phyloP scores from a whole-genome alignment of 2,888 invertebrate genomes.

The Ectemnius cavifrons region DNA sequence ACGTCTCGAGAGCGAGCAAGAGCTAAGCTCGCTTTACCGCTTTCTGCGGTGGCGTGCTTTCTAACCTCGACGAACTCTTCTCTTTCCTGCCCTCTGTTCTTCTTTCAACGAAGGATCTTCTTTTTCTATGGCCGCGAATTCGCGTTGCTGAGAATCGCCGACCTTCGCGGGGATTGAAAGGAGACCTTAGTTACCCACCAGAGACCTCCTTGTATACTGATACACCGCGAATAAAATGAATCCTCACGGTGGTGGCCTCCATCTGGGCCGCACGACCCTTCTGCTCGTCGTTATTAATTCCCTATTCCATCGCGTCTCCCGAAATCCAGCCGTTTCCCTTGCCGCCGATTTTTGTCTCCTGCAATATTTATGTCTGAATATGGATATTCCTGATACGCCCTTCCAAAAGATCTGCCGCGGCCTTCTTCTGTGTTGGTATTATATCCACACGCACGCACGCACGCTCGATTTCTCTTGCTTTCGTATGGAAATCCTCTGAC shows the following conservation, averaged over 20 bases:
- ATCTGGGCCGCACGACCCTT: conserved; percentile 52
- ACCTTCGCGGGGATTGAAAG: conserved; percentile 70
- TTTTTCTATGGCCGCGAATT: no score
- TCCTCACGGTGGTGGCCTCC: conserved; percentile 57
- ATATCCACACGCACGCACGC: not conserved
- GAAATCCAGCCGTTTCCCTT: conserved; percentile 30
- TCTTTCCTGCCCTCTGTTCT: conserved; percentile 10
- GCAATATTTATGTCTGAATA: conserved; percentile 5
- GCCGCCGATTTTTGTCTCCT: conserved; percentile 19
- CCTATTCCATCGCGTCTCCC: conserved; percentile 34
- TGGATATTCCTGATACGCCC: not conserved
- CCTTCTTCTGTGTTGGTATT: not conserved
- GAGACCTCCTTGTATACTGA: conserved; percentile 63
- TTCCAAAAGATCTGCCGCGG: not conserved
- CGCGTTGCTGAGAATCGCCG: not conserved
- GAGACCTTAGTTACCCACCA: conserved; percentile 72
- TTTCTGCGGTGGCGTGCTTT: conserved; percentile 56
- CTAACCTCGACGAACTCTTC: conserved; percentile 29
- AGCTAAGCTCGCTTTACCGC: conserved; percentile 59
- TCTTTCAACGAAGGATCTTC: not conserved
- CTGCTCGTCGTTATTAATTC: conserved; percentile 70
- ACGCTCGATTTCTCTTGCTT: no score
- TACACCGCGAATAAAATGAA: conserved; percentile 69
- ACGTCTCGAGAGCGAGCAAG: conserved; percentile 53
- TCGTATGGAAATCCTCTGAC: conserved; percentile 1